These are phyloP conservation scores for Mustelus asterias DNA, from an alignment of 2,113 vertebrate species.

Conservation along the genomic window DNA sequence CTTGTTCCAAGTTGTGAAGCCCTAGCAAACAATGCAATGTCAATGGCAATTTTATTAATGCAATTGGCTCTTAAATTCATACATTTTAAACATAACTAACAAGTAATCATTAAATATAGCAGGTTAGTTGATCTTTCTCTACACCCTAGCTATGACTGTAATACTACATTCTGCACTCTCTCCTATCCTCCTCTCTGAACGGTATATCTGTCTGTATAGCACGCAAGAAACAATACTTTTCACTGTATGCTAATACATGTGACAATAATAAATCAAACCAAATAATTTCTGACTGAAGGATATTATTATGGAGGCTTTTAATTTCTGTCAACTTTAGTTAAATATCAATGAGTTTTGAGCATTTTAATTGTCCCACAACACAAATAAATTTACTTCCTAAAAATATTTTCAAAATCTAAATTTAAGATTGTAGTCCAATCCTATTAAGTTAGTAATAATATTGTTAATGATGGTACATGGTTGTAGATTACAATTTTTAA, in stretches of 20 bases:
- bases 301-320: background rate
- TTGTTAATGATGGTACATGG: background rate
- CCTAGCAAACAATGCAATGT: conserved; percentile 50
- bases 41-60: background rate
- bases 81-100: background rate
- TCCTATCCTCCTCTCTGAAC: no score
- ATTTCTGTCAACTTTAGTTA: background rate
- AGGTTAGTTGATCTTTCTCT: background rate
- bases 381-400: background rate
- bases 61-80: background rate
- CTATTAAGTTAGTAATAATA: background rate
- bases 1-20: conserved; percentile 85
- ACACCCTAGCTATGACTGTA: no score
- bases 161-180: no score
- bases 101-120: background rate
- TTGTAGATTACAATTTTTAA: background rate
- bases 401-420: background rate
- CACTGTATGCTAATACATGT: no score
- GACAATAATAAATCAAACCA: no score
- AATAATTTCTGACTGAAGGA: background rate
- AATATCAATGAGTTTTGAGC: background rate
- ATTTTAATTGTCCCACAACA: background rate
- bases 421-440: background rate
- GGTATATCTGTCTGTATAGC: no score
- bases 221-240: no score